Base-by-base conservation (phyloP, 1,140 invertebrate genomes). In the Orussus abietinus region DNA sequence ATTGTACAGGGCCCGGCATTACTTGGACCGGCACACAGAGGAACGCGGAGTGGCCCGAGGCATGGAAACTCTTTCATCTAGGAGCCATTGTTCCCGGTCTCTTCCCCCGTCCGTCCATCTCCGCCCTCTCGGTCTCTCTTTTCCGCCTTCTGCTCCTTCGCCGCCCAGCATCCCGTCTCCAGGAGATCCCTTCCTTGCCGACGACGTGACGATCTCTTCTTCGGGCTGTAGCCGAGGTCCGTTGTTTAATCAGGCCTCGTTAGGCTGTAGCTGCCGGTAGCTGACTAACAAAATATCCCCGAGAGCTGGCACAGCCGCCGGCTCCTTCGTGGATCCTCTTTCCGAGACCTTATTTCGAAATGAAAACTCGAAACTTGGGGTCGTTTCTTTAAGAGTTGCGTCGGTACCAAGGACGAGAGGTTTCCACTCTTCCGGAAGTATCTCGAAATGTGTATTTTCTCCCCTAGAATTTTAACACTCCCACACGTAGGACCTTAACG, bases 201-300 rank as follows among this genome's bases (percentile, higher is more conserved):
- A 17, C 36, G 34, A 32, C 13, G 37, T 37, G 36, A 21, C 11
- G 5, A 38, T 3, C 18, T 31, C 33, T 11, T 18, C 15, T 21
- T 18, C 6, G 29, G n/a, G 22, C 22, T 25, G n/a, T 44, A 20
- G 18, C 11, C 36, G 37, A 36, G 45, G 37, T 42, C 40, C 10
- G 19, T 55, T 51, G 50, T 58, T 54, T 53, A 51, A 54, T 53
- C 47, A 43, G 36, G 36, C 42, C 43, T 56, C 36, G 47, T 51
- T 51, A 38, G 50, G 22, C n/a, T 7, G 6, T 25, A 25, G n/a
- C 22, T 25, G n/a, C 22, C 22, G n/a, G n/a, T n/a, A n/a, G n/a
- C n/a, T n/a, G n/a, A n/a, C n/a, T n/a, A n/a, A n/a, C n/a, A n/a
- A 32, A 43, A 36, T 33, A 42, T 40, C 33, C 35, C 20, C 18